Conservation (phyloP, 2,113 vertebrate species). For the Syrrhaptes paradoxus region DNA sequence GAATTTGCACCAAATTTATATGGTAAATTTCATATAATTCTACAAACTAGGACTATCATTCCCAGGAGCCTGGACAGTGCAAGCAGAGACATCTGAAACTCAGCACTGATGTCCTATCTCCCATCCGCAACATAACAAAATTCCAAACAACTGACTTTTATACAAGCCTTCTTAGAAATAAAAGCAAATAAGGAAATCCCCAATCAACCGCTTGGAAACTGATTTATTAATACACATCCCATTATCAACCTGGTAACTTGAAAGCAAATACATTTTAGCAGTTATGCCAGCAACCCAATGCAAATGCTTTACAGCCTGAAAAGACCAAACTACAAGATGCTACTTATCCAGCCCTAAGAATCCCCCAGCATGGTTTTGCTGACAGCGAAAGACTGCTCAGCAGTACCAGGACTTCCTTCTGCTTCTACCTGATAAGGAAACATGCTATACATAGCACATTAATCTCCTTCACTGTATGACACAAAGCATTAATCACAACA, state of each 20-base stretch:
- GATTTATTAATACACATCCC: background rate
- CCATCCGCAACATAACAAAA: background rate
- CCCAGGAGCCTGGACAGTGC: background rate
- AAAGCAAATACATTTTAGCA: background rate
- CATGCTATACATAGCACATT: background rate
- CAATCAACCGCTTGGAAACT: background rate
- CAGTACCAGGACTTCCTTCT: background rate
- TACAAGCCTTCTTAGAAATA: background rate
- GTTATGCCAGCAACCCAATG: background rate
- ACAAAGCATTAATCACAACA: constrained; percentile 7
- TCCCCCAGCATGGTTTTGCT: background rate
- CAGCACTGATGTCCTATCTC: background rate
- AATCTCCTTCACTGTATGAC: background rate
- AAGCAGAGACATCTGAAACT: background rate
- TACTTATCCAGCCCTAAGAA: background rate
- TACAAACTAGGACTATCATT: accelerated
- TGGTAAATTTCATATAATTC: background rate
- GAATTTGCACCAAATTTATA: background rate
- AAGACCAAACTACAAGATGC: background rate
- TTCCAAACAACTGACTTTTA: background rate
- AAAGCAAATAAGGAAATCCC: background rate
- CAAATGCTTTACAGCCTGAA: background rate
- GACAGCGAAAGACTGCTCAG: background rate
- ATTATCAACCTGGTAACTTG: background rate
- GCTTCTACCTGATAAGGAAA: constrained; percentile 8